Evolutionary conservation across 2,888 invertebrate species (phyloP).

Genomic region (Alitta virens): DNA sequence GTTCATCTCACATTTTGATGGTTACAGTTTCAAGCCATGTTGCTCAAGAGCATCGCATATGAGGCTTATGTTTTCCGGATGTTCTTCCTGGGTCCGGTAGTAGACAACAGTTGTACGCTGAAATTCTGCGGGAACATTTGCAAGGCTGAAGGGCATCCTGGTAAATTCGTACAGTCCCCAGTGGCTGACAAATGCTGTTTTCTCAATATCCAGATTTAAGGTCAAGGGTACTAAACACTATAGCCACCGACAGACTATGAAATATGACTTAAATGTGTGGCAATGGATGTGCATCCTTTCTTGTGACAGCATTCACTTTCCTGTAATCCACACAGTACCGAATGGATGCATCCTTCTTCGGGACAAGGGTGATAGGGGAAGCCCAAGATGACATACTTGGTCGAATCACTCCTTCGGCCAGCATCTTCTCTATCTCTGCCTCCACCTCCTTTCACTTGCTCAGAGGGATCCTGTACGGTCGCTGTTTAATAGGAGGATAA

Average conservation of each 20-base stretch:
- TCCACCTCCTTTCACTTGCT: slow-evolving; percentile 1
- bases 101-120: slow-evolving; percentile 16
- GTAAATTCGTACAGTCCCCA: slow-evolving; percentile 25
- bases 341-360: slow-evolving; percentile 9
- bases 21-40: not conserved
- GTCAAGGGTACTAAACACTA: slow-evolving; percentile 28
- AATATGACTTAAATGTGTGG: slow-evolving; percentile 24
- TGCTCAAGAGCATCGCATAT: slow-evolving; percentile 1
- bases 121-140: slow-evolving; percentile 15
- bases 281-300: slow-evolving; percentile 11
- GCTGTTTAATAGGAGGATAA: not conserved
- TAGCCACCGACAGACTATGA: slow-evolving; percentile 15
- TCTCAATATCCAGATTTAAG: slow-evolving; percentile 23
- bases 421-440: slow-evolving; percentile 8
- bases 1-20: slow-evolving; percentile 1
- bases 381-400: slow-evolving; percentile 8
- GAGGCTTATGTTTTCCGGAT: not conserved
- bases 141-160: slow-evolving; percentile 20
- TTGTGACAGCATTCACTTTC: slow-evolving; percentile 4
- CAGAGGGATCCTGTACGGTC: slow-evolving; percentile 5
- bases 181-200: slow-evolving; percentile 26
- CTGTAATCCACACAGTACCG: slow-evolving; percentile 15
- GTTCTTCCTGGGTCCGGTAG: not conserved
- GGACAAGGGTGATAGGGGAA: slow-evolving; percentile 14
- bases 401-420: slow-evolving; percentile 12